Evolutionary conservation across 30 jellyfish, hydroid and myxozoan genomes (phyloP), one percentile per base, ranked within the genome.

Genomic region (Cassiopea xamachana): DNA sequence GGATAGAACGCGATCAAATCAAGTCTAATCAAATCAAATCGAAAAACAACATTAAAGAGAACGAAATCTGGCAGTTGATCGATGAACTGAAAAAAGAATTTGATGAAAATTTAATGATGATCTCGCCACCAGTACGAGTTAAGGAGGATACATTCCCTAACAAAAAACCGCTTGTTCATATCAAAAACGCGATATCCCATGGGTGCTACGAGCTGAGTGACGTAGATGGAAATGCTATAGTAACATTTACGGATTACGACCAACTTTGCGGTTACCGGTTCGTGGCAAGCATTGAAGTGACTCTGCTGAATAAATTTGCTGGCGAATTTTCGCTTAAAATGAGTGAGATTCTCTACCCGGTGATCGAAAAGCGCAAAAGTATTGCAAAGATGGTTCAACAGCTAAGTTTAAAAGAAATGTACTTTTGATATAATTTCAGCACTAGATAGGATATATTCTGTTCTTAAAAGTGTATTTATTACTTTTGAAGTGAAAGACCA

Each of bases 201-300:
- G 98, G 98, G 1, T 84, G 89, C 64, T 94, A 94, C 62, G 92
- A 61, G 17, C 62, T 94, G 55, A 64, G 93, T 16, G 97, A 90
- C 43, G 97, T 85, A 60, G 86, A 94, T 68, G 98, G 98, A 10
- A 89, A 94, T 73, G 94, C 88, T 5, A 71, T 64, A n/a, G 97
- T 93, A 60, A 90, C 97, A 15, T 94, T 94, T 75, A 83, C 80
- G 55, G 98, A 94, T 74, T 80, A 90, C 76, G 98, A 94, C 77
- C 94, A 83, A 15, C 82, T 94, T 67, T 94, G 98, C 79, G 98
- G 97, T 18, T 90, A 94, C 73, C 96, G 80, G 46, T 94, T 94
- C 75, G 85, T 69, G 48, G 97, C 94, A 0, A 82, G 90, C 51
- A 62, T 89, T 2, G 76, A 87, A 8, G 98, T 94, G 62, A 88